Conservation (phyloP, 2,888 invertebrate genomes). For the Sinohyriopsis cumingii region DNA sequence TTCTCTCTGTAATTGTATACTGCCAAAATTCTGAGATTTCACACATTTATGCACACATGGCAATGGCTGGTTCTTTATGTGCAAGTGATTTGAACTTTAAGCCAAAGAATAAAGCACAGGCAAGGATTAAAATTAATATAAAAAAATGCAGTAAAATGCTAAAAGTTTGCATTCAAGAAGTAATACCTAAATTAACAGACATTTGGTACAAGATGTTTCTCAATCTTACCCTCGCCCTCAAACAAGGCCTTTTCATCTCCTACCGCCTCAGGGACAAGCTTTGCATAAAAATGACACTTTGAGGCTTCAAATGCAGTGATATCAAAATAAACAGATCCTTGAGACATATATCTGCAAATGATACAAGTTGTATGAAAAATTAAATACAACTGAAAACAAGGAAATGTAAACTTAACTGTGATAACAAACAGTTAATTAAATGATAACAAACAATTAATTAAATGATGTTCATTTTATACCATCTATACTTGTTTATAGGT, state of each 20-base stretch:
- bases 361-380: slow-evolving; percentile 1
- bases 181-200: no score
- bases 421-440: slow-evolving; percentile 5
- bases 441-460: no score
- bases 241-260: slow-evolving; percentile 82
- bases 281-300: slow-evolving; percentile 93
- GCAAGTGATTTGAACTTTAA: no score
- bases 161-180: no score
- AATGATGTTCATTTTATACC: background rate
- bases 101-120: no score
- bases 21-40: no score
- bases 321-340: slow-evolving; percentile 98
- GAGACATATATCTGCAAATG: slow-evolving; percentile 79
- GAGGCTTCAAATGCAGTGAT: slow-evolving; percentile 88
- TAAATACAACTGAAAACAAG: background rate
- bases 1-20: no score
- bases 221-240: slow-evolving; percentile 86
- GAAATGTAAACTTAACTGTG: background rate
- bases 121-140: no score
- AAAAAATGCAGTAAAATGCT: no score
- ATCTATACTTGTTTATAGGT: no score
- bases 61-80: no score
- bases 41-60: no score
- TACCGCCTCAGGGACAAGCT: slow-evolving; percentile 98
- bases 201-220: background rate